These are phyloP conservation scores for Papilio polyxenes DNA, from an alignment of 1,140 invertebrate genomes.

Conservation along the genomic window DNA sequence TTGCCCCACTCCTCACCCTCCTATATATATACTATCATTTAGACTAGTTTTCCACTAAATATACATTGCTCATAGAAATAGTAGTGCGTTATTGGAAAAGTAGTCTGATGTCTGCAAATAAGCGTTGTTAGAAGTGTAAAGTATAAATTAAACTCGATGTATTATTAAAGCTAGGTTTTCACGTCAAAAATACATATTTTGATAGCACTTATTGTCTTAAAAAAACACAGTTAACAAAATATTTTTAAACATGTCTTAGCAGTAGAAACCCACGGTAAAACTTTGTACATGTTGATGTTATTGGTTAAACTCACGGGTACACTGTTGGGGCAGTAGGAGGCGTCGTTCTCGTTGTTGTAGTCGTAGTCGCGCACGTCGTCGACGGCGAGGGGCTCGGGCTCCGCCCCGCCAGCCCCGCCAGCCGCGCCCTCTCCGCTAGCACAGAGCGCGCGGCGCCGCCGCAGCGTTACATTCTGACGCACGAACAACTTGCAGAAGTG, in stretches of 20 bases:
- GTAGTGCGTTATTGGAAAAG: no score
- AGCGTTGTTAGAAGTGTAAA: neutral
- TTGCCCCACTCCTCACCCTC: conserved; percentile 72
- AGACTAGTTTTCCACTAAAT: neutral
- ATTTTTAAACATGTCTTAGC: no score
- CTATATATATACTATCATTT: conserved; percentile 45
- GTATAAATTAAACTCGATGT: no score
- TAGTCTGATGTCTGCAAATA: neutral
- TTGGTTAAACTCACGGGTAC: conserved; percentile 52
- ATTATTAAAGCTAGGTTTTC: no score
- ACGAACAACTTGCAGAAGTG: conserved; percentile 71
- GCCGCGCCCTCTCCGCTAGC: conserved; percentile 35
- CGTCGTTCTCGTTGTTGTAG: conserved; percentile 81
- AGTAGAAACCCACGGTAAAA: no score
- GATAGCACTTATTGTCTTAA: no score
- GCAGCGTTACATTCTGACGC: conserved; percentile 59
- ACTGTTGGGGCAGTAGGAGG: conserved; percentile 75
- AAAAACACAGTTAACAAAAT: no score
- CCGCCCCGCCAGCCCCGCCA: conserved; percentile 50
- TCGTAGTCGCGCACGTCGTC: conserved; percentile 75
- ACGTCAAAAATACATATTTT: no score
- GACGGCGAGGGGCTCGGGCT: conserved; percentile 55
- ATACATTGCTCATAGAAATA: no score
- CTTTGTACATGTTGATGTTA: no score
- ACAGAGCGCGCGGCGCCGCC: conserved; percentile 53